Evolutionary conservation across 2,113 vertebrate species (phyloP).

Genomic region (Marmota monax): DNA sequence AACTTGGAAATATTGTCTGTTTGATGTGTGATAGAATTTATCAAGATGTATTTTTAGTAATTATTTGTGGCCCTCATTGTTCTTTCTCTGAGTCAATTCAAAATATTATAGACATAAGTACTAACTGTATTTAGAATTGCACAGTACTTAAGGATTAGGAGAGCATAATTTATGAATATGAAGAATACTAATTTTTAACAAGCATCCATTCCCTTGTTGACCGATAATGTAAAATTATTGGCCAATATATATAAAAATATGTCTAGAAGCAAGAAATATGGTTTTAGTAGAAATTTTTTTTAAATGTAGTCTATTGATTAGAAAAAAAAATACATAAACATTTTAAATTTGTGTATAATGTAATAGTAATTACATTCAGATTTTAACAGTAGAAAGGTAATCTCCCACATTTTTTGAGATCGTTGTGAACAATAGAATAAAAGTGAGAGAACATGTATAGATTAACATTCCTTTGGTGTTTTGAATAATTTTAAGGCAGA

Average conservation of each 20-base stretch:
- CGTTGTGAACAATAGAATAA: slow-evolving; percentile 49
- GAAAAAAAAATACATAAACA: background rate
- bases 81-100: background rate
- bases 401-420: slow-evolving; percentile 20
- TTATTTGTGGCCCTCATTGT: background rate
- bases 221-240: background rate
- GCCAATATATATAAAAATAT: background rate
- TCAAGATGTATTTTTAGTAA: background rate
- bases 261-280: background rate
- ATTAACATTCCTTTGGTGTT: slow-evolving; percentile 13
- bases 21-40: background rate
- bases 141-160: background rate
- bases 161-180: background rate
- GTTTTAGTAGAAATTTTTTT: background rate
- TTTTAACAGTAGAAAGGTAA: background rate
- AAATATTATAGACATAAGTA: background rate
- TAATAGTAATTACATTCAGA: background rate
- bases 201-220: background rate
- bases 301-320: background rate
- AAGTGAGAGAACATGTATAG: background rate
- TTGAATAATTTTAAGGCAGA: slow-evolving; percentile 63
- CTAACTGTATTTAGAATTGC: background rate
- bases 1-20: background rate
- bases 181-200: slow-evolving; percentile 6
- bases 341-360: background rate